These are phyloP conservation scores for Heliconius erato DNA, from an alignment of 2,888 invertebrate species.

Conservation along the genomic window DNA sequence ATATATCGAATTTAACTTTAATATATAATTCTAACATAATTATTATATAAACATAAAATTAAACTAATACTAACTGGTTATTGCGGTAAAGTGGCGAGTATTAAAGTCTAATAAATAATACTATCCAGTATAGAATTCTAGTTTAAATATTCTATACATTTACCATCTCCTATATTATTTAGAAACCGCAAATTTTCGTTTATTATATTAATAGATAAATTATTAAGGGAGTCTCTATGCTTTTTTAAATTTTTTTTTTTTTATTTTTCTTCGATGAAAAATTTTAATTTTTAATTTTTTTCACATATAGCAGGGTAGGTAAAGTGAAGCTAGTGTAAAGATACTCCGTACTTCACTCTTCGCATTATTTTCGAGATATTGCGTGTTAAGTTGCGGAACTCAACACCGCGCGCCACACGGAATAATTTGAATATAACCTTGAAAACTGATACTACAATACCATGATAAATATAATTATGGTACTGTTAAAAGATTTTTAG, in stretches of 20 bases:
- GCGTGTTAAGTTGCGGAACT: not conserved
- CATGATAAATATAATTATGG: no score
- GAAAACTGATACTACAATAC: not conserved
- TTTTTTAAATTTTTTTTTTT: not conserved
- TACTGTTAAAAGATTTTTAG: no score
- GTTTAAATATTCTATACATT: slow-evolving; percentile 58
- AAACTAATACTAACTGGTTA: slow-evolving; percentile 19
- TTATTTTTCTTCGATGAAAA: not conserved
- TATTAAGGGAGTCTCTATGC: not conserved
- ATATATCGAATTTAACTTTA: slow-evolving; percentile 6
- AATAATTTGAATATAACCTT: not conserved
- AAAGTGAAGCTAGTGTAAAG: not conserved
- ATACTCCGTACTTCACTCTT: no score
- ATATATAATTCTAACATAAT: slow-evolving; percentile 13
- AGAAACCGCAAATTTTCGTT: not conserved
- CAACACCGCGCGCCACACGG: not conserved
- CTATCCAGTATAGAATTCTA: slow-evolving; percentile 45
- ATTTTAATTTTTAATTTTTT: not conserved
- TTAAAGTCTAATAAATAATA: slow-evolving; percentile 27
- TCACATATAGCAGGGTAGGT: not conserved
- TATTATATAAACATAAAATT: slow-evolving; percentile 24
- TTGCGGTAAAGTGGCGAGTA: slow-evolving; percentile 25
- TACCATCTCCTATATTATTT: not conserved
- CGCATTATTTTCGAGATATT: not conserved
- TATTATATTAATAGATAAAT: not conserved